phyloP scores from a whole-genome alignment of 2,797 vertebrate genomes.

The Pseudochromis fuscus region DNA sequence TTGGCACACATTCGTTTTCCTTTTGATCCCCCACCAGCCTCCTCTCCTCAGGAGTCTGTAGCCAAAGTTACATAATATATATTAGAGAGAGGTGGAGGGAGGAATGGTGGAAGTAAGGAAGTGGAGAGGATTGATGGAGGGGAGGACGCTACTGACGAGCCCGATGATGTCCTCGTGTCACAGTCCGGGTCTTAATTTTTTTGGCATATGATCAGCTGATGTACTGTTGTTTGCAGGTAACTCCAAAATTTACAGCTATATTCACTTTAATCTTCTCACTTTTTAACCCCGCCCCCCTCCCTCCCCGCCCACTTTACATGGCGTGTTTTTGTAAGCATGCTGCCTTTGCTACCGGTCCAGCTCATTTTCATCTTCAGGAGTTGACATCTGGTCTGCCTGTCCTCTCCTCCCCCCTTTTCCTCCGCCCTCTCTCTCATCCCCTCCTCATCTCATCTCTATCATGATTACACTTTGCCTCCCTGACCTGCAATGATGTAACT shows the following conservation, averaged over 20 bases:
- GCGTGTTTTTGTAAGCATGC: slow-evolving; percentile 32
- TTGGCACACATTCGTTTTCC: slow-evolving; percentile 39
- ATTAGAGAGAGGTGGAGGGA: slow-evolving; percentile 56
- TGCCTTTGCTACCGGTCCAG: slow-evolving; percentile 29
- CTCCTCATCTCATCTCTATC: slow-evolving; percentile 72
- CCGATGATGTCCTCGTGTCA: slow-evolving; percentile 44
- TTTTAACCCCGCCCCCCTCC: not conserved
- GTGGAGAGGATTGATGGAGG: slow-evolving; percentile 30
- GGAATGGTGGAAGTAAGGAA: slow-evolving; percentile 35
- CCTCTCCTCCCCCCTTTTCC: slow-evolving; percentile 40
- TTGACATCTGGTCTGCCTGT: slow-evolving; percentile 70
- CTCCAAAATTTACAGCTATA: slow-evolving; percentile 3
- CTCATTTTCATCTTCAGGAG: slow-evolving; percentile 75
- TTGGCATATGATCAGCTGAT: slow-evolving; percentile 1
- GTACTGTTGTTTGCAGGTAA: slow-evolving; percentile 4
- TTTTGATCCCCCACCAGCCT: slow-evolving; percentile 35
- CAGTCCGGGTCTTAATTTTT: slow-evolving; percentile 21
- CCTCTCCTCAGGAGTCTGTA: slow-evolving; percentile 49
- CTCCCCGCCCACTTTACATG: not conserved
- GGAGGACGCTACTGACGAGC: slow-evolving; percentile 35
- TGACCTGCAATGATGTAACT: slow-evolving; percentile 82
- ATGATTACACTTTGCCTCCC: slow-evolving; percentile 77
- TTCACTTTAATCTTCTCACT: not conserved
- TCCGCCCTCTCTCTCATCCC: slow-evolving; percentile 47
- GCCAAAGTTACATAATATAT: slow-evolving; percentile 71